These are phyloP conservation scores for Equus przewalskii DNA, from an alignment of 2,113 vertebrate species.

Conservation along the genomic window DNA sequence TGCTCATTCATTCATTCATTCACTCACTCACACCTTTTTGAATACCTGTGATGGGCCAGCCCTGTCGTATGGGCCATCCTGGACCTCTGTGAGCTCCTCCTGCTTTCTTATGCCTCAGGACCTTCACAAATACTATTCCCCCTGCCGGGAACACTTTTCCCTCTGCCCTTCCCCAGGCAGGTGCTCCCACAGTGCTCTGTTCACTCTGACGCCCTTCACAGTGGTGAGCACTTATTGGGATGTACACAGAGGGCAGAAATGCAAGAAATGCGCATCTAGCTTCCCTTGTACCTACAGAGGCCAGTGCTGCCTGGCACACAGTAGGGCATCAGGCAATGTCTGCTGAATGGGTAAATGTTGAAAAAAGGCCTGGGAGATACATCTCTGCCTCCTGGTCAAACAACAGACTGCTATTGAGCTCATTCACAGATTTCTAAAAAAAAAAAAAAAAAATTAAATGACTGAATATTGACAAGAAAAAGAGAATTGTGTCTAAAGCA, in stretches of 20 bases:
- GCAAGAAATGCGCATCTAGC: accelerated
- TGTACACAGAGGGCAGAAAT: not conserved
- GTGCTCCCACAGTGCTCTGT: not conserved
- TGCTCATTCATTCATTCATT: not conserved
- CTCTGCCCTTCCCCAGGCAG: not conserved
- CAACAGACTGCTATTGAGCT: not conserved
- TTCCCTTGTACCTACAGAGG: not conserved
- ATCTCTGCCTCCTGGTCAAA: not conserved
- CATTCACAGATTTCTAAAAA: not conserved
- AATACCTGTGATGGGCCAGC: not conserved
- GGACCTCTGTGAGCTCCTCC: not conserved
- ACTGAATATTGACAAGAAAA: not conserved
- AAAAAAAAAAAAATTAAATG: not conserved
- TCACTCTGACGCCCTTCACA: not conserved
- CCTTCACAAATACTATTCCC: not conserved
- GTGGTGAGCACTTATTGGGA: not conserved
- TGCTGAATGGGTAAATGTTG: not conserved
- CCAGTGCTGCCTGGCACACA: not conserved
- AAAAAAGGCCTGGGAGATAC: not conserved
- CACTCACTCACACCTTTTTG: no score
- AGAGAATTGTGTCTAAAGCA: not conserved
- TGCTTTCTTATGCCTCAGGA: not conserved
- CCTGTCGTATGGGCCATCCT: accelerated
- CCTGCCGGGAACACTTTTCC: not conserved
- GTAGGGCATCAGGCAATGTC: not conserved